Evolutionary conservation across 2,888 invertebrate genomes (phyloP), one percentile per base, ranked within the genome.

Genomic region (Drosophila hamatofila): DNA sequence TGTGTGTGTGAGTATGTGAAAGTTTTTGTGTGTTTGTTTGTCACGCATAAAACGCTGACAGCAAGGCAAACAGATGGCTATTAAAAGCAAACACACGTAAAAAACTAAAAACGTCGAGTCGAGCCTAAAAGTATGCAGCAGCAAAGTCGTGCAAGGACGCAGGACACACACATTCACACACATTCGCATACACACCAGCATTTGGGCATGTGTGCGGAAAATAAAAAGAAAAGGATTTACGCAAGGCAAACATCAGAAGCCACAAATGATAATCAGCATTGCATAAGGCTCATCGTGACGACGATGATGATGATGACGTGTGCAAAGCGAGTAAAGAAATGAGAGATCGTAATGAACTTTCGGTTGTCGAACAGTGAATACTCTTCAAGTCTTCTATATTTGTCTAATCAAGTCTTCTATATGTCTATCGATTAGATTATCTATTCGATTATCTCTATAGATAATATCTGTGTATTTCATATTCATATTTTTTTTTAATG

Each of bases 61-160:
- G 82, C 88, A 75, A 69, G 66, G 88, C 84, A 87, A 87, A 89
- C 89, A 84, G 71, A 66, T 76, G 82, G 81, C 88, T 84, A 89
- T 83, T 83, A 84, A 84, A 84, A 87, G 85, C 76, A 89, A 88
- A 88, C 83, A 81, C 78, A 82, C 72, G 82, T 81, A 72, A 61
- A 75, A 78, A 88, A 88, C 76, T 75, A 85, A 84, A 74, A 59
- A 60, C 54, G 37, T 37, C n/a, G 74, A 62, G 68, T 65, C 66
- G 82, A 71, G 78, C 83, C 89, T 77, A 77, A 88, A 77, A 88
- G 75, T 75, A 73, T 83, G 74, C 83, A 70, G 72, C 84, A 58
- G 59, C 51, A 79, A 74, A 78, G 67, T 59, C 80, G 80, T 80
- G 89, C 89, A 84, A 84, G 89, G 88, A 89, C 89, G 65, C 57